Evolutionary conservation across 2,888 invertebrate genomes (phyloP).

Genomic region (Cylloceria caligata): DNA sequence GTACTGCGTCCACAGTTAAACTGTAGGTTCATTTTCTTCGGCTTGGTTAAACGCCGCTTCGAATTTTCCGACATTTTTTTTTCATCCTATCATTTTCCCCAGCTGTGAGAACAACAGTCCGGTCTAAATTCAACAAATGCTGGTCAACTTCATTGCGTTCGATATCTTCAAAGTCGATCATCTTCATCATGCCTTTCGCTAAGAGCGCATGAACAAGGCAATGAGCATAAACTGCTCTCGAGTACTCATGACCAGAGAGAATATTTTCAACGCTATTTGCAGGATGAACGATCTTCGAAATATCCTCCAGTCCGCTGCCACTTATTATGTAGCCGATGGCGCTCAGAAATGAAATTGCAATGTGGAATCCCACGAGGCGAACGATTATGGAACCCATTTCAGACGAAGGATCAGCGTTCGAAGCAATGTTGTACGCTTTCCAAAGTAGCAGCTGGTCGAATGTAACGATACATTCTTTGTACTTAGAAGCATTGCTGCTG

Average conservation of each 20-base stretch:
- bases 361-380: too few species aligned
- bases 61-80: slow-evolving; percentile 55
- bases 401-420: too few species aligned
- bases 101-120: slow-evolving; percentile 29
- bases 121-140: slow-evolving; percentile 36
- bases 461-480: slow-evolving; percentile 45
- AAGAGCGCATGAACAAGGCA: slow-evolving; percentile 74
- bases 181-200: background rate
- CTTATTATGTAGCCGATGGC: background rate
- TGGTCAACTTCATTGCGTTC: slow-evolving; percentile 31
- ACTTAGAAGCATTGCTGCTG: slow-evolving; percentile 43
- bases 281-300: slow-evolving; percentile 71
- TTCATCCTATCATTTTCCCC: slow-evolving; percentile 23
- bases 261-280: slow-evolving; percentile 69
- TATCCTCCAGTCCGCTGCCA: slow-evolving; percentile 73
- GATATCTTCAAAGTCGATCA: too few species aligned
- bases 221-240: too few species aligned
- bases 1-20: slow-evolving; percentile 73
- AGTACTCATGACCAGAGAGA: slow-evolving; percentile 73
- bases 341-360: too few species aligned
- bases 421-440: too few species aligned
- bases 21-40: slow-evolving; percentile 69
- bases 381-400: too few species aligned
- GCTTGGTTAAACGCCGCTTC: slow-evolving; percentile 51
- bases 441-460: too few species aligned